Conservation (phyloP, 1,140 invertebrate genomes). For the Ridgeia piscesae region DNA sequence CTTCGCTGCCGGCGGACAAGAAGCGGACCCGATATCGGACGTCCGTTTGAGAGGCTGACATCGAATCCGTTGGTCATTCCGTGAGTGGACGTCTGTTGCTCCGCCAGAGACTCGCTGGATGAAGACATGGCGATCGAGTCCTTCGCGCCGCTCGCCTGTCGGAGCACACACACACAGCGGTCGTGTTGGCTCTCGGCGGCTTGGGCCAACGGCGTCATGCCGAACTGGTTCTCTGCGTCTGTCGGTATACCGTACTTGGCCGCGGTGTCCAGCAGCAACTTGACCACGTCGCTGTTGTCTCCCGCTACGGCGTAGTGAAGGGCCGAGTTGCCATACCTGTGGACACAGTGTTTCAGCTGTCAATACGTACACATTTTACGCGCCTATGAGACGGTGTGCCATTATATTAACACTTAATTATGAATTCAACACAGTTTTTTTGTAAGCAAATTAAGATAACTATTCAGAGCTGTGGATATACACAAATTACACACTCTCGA, state of each 20-base stretch:
- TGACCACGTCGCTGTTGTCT: slow-evolving; percentile 38
- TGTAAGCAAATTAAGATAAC: not conserved
- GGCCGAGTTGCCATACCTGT: slow-evolving; percentile 43
- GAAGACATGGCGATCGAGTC: not conserved
- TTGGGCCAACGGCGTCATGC: slow-evolving; percentile 38
- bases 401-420: not conserved
- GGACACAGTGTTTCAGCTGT: not conserved
- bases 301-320: slow-evolving; percentile 48
- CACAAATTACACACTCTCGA: too few species aligned
- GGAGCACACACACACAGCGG: not conserved
- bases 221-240: slow-evolving; percentile 38
- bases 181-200: slow-evolving; percentile 26
- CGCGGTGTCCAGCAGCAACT: slow-evolving; percentile 34
- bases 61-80: not conserved
- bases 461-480: too few species aligned
- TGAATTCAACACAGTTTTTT: not conserved
- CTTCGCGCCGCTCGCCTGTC: not conserved
- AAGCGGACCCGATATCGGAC: not conserved
- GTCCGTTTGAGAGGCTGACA: not conserved
- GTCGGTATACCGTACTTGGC: slow-evolving; percentile 37
- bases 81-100: not conserved
- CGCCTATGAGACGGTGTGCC: not conserved
- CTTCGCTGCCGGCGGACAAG: not conserved
- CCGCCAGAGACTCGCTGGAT: not conserved
- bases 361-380: not conserved